These are phyloP conservation scores for Drosophila sturtevanti DNA, from an alignment of 1,140 invertebrate genomes.

Conservation along the genomic window DNA sequence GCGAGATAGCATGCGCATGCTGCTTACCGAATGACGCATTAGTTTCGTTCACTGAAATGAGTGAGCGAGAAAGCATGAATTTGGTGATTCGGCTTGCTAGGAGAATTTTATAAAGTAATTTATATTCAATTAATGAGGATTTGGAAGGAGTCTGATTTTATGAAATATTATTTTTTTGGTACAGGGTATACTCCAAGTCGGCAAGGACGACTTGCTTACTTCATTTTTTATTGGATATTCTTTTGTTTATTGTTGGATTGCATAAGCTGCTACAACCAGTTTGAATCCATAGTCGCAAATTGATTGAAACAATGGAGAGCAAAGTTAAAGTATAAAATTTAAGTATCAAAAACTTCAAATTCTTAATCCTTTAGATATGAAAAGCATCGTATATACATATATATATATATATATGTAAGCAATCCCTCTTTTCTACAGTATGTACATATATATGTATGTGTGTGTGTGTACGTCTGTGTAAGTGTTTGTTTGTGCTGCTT, in stretches of 20 bases:
- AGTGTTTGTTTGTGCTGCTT: slow-evolving; percentile 47
- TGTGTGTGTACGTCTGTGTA: slow-evolving; percentile 21
- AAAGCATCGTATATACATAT: neutral
- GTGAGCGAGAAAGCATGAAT: too few relatives aligned
- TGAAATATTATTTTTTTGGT: too few relatives aligned
- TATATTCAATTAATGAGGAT: too few relatives aligned
- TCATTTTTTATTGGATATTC: too few relatives aligned
- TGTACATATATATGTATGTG: slow-evolving; percentile 6
- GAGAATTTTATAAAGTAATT: too few relatives aligned
- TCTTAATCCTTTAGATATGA: neutral
- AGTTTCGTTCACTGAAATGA: too few relatives aligned
- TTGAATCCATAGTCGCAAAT: neutral
- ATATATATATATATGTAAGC: neutral
- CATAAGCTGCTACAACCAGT: neutral
- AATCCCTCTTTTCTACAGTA: neutral
- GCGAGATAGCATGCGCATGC: too few relatives aligned
- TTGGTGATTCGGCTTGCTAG: too few relatives aligned
- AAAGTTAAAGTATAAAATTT: neutral
- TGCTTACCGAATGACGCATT: too few relatives aligned
- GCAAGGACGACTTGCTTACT: too few relatives aligned
- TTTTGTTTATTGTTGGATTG: neutral
- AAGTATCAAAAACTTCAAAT: neutral
- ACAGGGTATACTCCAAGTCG: too few relatives aligned
- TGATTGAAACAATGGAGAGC: neutral
- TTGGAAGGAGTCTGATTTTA: too few relatives aligned